Percentiles rank a stretch among this genome's conserved stretches.
Conservation (phyloP, 2,888 invertebrate genomes). For the Podabrus alpinus region DNA sequence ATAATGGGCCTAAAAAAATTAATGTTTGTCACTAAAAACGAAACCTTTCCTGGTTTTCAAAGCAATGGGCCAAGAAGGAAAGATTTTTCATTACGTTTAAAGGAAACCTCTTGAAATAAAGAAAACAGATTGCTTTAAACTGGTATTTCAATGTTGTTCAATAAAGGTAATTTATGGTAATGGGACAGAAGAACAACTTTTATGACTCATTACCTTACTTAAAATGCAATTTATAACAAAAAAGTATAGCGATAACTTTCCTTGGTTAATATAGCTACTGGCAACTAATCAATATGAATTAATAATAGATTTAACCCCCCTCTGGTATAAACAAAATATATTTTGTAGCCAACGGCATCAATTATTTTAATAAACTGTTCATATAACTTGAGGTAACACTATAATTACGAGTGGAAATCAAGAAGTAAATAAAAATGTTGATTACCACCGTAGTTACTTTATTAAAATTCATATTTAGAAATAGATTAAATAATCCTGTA, state of each 20-base stretch:
- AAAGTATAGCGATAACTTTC: neutral
- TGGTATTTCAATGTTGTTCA: neutral
- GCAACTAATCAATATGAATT: constrained; percentile 2
- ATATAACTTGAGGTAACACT: neutral
- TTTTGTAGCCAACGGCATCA: neutral
- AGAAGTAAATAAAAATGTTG: neutral
- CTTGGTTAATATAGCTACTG: neutral
- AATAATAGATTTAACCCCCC: constrained; percentile 1
- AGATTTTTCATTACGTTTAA: neutral
- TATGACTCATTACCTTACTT: neutral
- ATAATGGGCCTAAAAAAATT: too few relatives aligned
- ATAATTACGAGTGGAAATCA: neutral
- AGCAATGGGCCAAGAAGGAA: too few relatives aligned
- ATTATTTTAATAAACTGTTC: neutral
- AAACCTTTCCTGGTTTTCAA: too few relatives aligned
- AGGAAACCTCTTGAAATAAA: neutral
- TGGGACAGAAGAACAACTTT: neutral
- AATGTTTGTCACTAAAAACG: too few relatives aligned
- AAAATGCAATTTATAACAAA: neutral
- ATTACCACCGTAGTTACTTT: neutral
- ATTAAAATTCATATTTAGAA: neutral
- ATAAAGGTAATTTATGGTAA: neutral
- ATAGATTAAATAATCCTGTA: neutral
- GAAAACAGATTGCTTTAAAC: neutral
- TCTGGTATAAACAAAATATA: neutral